Evolutionary conservation across 2,797 vertebrate species (phyloP).

Genomic region (Cossypha polioptera): DNA sequence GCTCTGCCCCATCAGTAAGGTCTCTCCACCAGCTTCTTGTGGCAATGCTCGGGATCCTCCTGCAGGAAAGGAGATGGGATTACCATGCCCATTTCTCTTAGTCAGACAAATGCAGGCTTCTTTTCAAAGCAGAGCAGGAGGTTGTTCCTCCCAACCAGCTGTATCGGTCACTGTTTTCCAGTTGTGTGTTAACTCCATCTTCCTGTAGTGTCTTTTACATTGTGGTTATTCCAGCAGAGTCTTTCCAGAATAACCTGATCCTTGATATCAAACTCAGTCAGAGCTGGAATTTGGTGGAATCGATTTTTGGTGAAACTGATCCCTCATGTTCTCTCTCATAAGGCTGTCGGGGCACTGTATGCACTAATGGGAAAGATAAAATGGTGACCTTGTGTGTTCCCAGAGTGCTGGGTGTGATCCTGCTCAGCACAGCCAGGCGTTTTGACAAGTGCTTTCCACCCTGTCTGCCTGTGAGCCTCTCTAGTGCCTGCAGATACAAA

Average conservation of each 20-base stretch:
- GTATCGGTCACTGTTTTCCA: fast-evolving
- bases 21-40: neutral
- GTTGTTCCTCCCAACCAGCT: neutral
- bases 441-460: neutral
- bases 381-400: neutral
- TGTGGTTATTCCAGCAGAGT: neutral
- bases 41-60: neutral
- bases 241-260: neutral
- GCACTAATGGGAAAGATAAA: neutral
- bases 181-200: neutral
- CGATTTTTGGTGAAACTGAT: neutral
- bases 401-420: neutral
- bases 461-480: neutral
- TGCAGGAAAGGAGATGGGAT: neutral
- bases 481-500: neutral
- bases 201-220: neutral
- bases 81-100: neutral
- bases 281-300: neutral
- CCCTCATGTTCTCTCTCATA: neutral
- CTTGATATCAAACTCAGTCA: neutral
- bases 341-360: neutral
- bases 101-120: neutral
- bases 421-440: neutral
- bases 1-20: neutral
- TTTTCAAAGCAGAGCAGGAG: neutral